phyloP scores from a whole-genome alignment of 2,797 vertebrate genomes.

The Takifugu rubripes region DNA sequence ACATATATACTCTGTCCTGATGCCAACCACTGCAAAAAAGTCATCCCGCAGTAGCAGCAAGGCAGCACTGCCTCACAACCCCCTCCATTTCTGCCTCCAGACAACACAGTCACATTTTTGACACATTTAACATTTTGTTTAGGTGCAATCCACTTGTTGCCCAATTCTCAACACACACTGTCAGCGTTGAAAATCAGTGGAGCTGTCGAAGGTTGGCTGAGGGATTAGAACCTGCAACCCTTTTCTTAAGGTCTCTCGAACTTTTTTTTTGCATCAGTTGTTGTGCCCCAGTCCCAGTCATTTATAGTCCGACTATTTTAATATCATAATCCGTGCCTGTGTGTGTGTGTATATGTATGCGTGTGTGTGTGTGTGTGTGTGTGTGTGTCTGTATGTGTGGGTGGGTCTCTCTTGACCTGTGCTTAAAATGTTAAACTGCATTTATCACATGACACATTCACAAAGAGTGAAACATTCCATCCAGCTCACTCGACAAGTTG shows the following conservation, averaged over 20 bases:
- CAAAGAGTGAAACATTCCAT: no score
- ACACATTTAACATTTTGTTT: no score
- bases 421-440: no score
- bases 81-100: slow-evolving; percentile 6
- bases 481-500: no score
- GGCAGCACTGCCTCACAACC: slow-evolving; percentile 23
- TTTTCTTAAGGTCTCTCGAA: slow-evolving; percentile 15
- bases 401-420: background rate
- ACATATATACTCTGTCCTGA: no score
- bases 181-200: no score
- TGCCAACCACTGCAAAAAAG: background rate
- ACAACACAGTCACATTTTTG: no score
- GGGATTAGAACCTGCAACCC: slow-evolving; percentile 57
- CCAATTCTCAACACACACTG: background rate
- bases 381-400: slow-evolving; percentile 6
- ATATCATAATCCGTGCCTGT: slow-evolving; percentile 34
- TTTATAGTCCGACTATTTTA: slow-evolving; percentile 35
- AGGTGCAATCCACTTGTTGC: background rate
- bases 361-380: slow-evolving; percentile 9
- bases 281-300: slow-evolving; percentile 24
- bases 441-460: no score
- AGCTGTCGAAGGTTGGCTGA: slow-evolving; percentile 38
- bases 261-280: slow-evolving; percentile 1
- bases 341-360: background rate
- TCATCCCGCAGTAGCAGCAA: slow-evolving; percentile 29